These are phyloP conservation scores for Macropis europaea DNA, from an alignment of 2,888 invertebrate species.

Conservation along the genomic window DNA sequence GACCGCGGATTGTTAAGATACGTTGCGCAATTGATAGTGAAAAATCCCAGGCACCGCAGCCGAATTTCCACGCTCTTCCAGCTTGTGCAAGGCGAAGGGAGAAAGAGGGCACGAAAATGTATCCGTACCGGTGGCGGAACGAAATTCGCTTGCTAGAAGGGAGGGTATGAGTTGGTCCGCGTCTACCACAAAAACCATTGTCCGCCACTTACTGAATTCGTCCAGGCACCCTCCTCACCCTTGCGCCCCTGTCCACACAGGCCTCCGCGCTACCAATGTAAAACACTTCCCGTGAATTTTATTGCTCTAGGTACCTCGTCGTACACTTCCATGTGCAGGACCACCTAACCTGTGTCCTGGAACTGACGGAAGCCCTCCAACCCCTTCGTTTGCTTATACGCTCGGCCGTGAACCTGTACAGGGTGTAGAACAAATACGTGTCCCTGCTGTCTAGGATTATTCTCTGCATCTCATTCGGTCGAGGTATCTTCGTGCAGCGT, in stretches of 20 bases:
- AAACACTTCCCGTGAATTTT: conserved; percentile 78
- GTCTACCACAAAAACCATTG: conserved; percentile 73
- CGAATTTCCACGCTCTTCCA: conserved; percentile 2
- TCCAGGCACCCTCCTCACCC: conserved; percentile 64
- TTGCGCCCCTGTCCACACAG: conserved; percentile 47
- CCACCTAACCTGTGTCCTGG: conserved; percentile 52
- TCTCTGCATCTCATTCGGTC: too few relatives aligned
- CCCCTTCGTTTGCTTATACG: conserved; percentile 28
- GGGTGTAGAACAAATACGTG: conserved; percentile 21
- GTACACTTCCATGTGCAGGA: conserved; percentile 51
- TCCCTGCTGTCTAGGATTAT: too few relatives aligned
- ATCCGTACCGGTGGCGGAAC: conserved; percentile 44
- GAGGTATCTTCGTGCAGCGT: too few relatives aligned
- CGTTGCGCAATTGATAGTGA: too few relatives aligned
- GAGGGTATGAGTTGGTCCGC: conserved; percentile 68
- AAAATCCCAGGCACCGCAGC: too few relatives aligned
- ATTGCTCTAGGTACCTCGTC: conserved; percentile 67
- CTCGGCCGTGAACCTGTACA: conserved; percentile 22
- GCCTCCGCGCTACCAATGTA: conserved; percentile 69
- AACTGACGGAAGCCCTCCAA: conserved; percentile 37
- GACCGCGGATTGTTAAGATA: too few relatives aligned
- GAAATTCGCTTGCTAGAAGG: conserved; percentile 56
- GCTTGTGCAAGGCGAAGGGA: conserved; percentile 10
- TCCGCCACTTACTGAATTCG: conserved; percentile 78
- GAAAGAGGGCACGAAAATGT: conserved; percentile 45